A percentile compares a stretch with the other conserved stretches of the same genome.
Conservation (phyloP, 53 echinoderm and acorn worm species). For the Glandiceps talaboti region DNA sequence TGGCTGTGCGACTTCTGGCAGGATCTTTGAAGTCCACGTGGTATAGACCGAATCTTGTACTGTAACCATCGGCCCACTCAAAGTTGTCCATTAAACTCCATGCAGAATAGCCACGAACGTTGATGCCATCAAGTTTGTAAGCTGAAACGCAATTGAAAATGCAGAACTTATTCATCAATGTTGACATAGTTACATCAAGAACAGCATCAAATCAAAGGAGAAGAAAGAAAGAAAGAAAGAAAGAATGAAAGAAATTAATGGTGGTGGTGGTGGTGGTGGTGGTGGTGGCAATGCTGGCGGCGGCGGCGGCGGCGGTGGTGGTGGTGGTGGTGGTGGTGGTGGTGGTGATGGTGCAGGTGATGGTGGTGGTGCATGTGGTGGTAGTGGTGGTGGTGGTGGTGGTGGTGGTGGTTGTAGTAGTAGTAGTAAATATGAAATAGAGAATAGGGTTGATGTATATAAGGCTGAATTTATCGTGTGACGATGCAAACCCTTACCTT, state of each 20-base stretch:
- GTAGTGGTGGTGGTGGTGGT: background rate
- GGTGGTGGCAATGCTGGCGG: no score
- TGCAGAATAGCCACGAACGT: slow-evolving; percentile 49
- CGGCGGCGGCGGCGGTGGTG: no score
- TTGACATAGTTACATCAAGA: no score
- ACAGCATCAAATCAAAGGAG: no score
- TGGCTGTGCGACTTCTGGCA: slow-evolving; percentile 22
- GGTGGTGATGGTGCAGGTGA: background rate
- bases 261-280: no score
- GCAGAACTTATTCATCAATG: no score
- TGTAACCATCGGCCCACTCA: slow-evolving; percentile 67
- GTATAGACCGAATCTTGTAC: slow-evolving; percentile 47
- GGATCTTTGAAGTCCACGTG: slow-evolving; percentile 50
- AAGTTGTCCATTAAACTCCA: slow-evolving; percentile 66
- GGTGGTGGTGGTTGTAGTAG: background rate
- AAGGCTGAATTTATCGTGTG: no score
- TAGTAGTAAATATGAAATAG: no score
- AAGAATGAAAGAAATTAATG: no score
- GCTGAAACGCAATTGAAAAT: slow-evolving; percentile 14
- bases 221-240: no score
- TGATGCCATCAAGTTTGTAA: slow-evolving; percentile 25
- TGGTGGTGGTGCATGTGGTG: background rate
- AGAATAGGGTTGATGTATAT: no score
- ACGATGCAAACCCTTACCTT: no score
- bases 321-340: background rate